Evolutionary conservation across 2,113 vertebrate species (phyloP), one percentile per base, ranked within the genome.

Genomic region (Carassius carassius): DNA sequence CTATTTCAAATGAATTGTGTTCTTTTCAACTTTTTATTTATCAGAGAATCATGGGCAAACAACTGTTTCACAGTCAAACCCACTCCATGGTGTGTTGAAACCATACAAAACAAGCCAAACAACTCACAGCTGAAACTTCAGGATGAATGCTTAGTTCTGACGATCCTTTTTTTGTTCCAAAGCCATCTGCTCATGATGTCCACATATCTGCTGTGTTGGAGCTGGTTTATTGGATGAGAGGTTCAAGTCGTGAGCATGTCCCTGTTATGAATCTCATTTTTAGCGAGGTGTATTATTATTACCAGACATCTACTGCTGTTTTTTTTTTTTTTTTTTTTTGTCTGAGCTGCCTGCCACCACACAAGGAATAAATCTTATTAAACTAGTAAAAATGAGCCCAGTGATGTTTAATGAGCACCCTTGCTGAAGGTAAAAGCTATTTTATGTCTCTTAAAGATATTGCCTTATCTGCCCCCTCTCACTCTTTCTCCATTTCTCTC

Each of bases 401-500:
- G 29, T 85, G 60, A 86, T 87, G 73, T 86, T 87, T 90, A 88
- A 92, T 91, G 82, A 89, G 86, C 58, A 84, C 54, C 60, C 56
- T 44, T 84, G 65, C 83, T 72, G 85, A 54, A 69, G 72, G 80
- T 74, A 90, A 90, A 79, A 32, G 78, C 10, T 19, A 56, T 83
- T 85, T 72, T 14, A 1, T 16, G 81, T 87, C 84, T 84, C 65
- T 80, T 51, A 49, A 88, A 89, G 63, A 21, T 79, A 86, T 85
- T 69, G 5, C 51, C 63, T 91, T 81, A 78, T 88, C 83, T 88
- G 70, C 51, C 47, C 29, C 35, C 47, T 63, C 47, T 70, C 23
- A 35, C 19, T 84, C 78, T 72, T 67, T 67, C 19, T 65, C 16
- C 5, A 62, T 75, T 72, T 85, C 14, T 67, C 58, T 65, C 12